These are phyloP conservation scores for Pantherophis alleghaniensis DNA, from an alignment of 2,797 vertebrate genomes.

Conservation along the genomic window DNA sequence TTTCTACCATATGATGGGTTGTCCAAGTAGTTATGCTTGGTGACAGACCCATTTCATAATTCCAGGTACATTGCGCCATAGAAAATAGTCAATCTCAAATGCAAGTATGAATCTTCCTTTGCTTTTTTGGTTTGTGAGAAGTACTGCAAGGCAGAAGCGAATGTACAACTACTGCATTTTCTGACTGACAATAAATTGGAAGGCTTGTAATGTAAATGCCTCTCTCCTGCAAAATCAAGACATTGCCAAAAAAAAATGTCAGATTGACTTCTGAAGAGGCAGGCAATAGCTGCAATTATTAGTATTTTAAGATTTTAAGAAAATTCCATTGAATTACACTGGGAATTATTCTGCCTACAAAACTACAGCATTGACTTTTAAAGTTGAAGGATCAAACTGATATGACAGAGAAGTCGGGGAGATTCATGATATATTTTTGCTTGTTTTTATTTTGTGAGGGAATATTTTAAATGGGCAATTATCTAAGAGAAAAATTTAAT, in stretches of 20 bases:
- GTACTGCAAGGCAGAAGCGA: background rate
- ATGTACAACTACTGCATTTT: background rate
- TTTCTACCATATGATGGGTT: background rate
- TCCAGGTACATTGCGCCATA: too few relatives aligned
- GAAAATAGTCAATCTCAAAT: background rate
- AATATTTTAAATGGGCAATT: background rate
- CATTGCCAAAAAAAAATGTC: background rate
- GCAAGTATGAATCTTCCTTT: background rate
- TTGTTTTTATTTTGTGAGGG: background rate
- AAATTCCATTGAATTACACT: background rate
- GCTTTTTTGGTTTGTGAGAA: background rate
- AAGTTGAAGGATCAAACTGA: background rate
- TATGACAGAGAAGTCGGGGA: background rate
- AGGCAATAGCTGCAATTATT: background rate
- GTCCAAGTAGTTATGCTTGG: background rate
- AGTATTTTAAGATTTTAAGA: background rate
- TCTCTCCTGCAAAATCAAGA: background rate
- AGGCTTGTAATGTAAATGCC: background rate
- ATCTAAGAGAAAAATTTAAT: background rate
- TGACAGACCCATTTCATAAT: background rate
- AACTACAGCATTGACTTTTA: background rate
- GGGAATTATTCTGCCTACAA: background rate
- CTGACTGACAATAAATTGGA: background rate
- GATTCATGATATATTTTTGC: background rate
- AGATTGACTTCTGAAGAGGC: background rate